Conservation (phyloP, 2,797 vertebrate genomes). For the Lates japonicus region DNA sequence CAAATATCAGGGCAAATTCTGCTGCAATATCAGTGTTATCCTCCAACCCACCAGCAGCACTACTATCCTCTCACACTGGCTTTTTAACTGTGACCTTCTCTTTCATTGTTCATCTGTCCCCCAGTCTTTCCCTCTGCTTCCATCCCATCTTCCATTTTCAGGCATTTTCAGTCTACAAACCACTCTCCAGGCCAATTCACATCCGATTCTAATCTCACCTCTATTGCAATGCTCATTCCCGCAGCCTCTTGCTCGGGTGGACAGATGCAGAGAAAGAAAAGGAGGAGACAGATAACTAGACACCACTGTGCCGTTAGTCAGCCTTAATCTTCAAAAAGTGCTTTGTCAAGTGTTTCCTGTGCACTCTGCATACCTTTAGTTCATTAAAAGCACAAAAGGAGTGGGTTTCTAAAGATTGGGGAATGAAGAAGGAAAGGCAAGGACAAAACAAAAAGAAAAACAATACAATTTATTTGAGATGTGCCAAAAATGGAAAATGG, state of each 20-base stretch:
- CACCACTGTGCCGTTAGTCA: conserved; percentile 67
- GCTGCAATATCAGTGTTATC: conserved; percentile 47
- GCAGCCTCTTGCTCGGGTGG: conserved; percentile 62
- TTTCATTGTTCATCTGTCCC: conserved; percentile 73
- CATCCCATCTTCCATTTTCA: conserved; percentile 72
- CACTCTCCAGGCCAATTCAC: conserved; percentile 85
- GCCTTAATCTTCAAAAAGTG: conserved; percentile 80
- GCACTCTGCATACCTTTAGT: conserved; percentile 73
- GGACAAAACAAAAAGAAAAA: conserved; percentile 63
- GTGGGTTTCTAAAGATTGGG: conserved; percentile 34
- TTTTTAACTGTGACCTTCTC: conserved; percentile 77
- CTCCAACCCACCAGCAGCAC: conserved; percentile 13
- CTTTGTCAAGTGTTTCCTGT: conserved; percentile 78
- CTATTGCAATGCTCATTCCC: conserved; percentile 75
- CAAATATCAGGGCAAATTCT: conserved; percentile 49
- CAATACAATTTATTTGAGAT: conserved; percentile 68
- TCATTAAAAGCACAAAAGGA: conserved; percentile 79
- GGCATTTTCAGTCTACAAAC: conserved; percentile 76
- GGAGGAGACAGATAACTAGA: conserved; percentile 68
- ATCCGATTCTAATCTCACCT: conserved; percentile 84
- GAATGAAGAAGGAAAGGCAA: conserved; percentile 28
- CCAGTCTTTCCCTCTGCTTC: conserved; percentile 62
- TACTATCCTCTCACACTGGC: conserved; percentile 37
- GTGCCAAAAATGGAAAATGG: conserved; percentile 69
- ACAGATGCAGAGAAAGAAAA: conserved; percentile 60